phyloP scores from a whole-genome alignment of 2,113 vertebrate genomes.

The Heterocephalus glaber region DNA sequence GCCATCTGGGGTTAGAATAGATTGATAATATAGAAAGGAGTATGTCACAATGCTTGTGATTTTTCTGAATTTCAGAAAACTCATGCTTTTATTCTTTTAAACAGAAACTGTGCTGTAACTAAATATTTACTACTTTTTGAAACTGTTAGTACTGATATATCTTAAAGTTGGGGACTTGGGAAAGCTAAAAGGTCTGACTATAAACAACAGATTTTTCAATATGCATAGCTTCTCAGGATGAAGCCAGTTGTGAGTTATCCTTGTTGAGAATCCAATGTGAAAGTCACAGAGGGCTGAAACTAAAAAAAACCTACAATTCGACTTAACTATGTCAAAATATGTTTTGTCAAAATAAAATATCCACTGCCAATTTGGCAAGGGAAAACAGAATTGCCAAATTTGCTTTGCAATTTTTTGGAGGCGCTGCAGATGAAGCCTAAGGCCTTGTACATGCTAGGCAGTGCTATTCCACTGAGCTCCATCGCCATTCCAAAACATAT shows the following conservation, averaged over 20 bases:
- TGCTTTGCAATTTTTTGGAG: not conserved
- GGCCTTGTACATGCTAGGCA: not conserved
- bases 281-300: not conserved
- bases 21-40: not conserved
- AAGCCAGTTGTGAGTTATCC: not conserved
- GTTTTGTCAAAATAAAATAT: conserved; percentile 42
- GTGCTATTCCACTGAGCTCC: not conserved
- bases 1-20: not conserved
- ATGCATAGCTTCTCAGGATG: not conserved
- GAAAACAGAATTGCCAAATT: not conserved
- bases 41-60: not conserved
- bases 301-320: not conserved
- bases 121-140: not conserved
- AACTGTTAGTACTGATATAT: not conserved
- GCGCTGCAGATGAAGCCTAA: not conserved
- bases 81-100: conserved; percentile 3
- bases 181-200: not conserved
- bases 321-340: not conserved
- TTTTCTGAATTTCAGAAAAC: not conserved
- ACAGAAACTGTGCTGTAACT: not conserved
- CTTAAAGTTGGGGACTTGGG: not conserved
- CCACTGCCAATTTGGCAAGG: not conserved
- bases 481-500: not conserved
- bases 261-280: not conserved
- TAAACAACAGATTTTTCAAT: not conserved